These are phyloP conservation scores for Drosophila bunnanda DNA, from an alignment of 2,888 invertebrate species.

Conservation along the genomic window DNA sequence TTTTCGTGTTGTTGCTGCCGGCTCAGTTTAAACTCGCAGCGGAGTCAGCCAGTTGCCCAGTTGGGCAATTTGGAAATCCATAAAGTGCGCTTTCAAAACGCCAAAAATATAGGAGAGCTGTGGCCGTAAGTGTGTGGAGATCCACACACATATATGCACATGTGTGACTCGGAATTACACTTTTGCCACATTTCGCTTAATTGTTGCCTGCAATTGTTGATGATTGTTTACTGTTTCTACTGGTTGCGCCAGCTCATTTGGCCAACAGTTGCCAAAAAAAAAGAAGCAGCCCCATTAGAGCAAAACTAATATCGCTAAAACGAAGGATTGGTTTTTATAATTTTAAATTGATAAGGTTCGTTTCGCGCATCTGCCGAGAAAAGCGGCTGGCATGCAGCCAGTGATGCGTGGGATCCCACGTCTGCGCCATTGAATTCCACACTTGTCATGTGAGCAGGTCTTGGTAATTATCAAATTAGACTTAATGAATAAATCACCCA, in stretches of 20 bases:
- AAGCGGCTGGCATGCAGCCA: slow-evolving; percentile 52
- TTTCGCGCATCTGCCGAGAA: slow-evolving; percentile 54
- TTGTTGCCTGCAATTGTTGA: slow-evolving; percentile 65
- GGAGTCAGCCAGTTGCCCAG: slow-evolving; percentile 38
- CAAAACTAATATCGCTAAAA: slow-evolving; percentile 40
- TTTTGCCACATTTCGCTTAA: slow-evolving; percentile 77
- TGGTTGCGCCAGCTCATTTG: slow-evolving; percentile 59
- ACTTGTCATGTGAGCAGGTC: slow-evolving; percentile 17
- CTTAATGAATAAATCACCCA: background rate
- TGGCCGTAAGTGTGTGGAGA: slow-evolving; percentile 13
- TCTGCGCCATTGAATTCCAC: slow-evolving; percentile 42
- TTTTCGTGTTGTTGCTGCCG: slow-evolving; percentile 43
- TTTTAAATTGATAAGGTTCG: slow-evolving; percentile 59
- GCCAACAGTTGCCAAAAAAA: slow-evolving; percentile 58
- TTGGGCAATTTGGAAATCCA: slow-evolving; percentile 71
- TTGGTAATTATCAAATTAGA: slow-evolving; percentile 22
- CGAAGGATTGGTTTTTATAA: slow-evolving; percentile 58
- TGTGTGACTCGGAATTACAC: slow-evolving; percentile 65
- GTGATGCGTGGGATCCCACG: slow-evolving; percentile 44
- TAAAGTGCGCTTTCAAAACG: slow-evolving; percentile 74
- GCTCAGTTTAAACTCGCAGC: slow-evolving; percentile 48
- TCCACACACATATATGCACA: slow-evolving; percentile 20
- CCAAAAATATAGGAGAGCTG: slow-evolving; percentile 32
- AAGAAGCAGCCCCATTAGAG: slow-evolving; percentile 36
- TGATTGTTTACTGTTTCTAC: slow-evolving; percentile 31